Evolutionary conservation across 2,797 vertebrate genomes (phyloP).

Genomic region (Apogon talboti): DNA sequence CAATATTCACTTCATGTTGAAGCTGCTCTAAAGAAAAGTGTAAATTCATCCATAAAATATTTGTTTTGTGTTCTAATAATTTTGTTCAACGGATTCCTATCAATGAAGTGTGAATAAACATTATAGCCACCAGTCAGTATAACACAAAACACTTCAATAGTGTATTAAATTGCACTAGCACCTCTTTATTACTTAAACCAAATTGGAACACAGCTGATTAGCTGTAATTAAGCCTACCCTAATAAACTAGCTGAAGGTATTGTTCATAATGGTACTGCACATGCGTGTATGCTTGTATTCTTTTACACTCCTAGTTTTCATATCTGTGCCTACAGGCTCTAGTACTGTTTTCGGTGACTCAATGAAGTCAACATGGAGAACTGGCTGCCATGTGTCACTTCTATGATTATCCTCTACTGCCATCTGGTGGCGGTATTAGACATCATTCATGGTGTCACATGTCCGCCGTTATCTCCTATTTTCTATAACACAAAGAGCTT

Average conservation of each 20-base stretch:
- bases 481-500: not conserved
- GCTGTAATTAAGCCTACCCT: not conserved
- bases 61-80: too few species aligned
- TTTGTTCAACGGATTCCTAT: too few species aligned
- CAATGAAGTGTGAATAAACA: too few species aligned
- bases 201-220: too few species aligned
- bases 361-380: constrained; percentile 49
- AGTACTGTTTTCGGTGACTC: constrained; percentile 15
- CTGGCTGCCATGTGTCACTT: constrained; percentile 5
- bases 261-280: constrained; percentile 45
- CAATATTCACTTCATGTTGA: too few species aligned
- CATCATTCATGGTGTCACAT: not conserved
- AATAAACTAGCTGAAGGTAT: not conserved
- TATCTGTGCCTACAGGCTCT: constrained; percentile 24
- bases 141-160: too few species aligned
- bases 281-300: constrained; percentile 19
- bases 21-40: too few species aligned
- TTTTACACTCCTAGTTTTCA: constrained; percentile 36
- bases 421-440: constrained; percentile 63
- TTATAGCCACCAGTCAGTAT: too few species aligned
- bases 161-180: too few species aligned
- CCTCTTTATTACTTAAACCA: too few species aligned
- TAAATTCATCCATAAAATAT: too few species aligned
- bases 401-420: constrained; percentile 51
- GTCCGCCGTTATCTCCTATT: not conserved